A percentile compares a stretch with the other conserved stretches of the same genome.
Evolutionary conservation across 2,888 invertebrate species (phyloP).

Genomic region (Chaetoderma sp.): DNA sequence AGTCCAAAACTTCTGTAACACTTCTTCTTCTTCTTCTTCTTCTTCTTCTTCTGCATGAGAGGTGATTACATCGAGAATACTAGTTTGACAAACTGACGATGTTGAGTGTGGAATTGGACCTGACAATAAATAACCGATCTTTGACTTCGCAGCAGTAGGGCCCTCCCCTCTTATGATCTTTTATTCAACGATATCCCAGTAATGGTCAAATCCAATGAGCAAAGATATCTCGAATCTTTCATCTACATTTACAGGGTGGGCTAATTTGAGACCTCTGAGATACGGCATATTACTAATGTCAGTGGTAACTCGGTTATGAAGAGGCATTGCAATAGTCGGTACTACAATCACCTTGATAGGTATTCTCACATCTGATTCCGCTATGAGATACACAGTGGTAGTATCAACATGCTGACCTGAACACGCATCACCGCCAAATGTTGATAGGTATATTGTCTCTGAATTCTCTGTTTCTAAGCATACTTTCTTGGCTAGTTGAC

Average conservation of each 20-base stretch:
- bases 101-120: not conserved
- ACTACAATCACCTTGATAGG: slow-evolving; percentile 30
- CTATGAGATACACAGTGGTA: slow-evolving; percentile 14
- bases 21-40: too few relatives aligned
- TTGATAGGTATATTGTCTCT: slow-evolving; percentile 18
- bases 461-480: slow-evolving; percentile 8
- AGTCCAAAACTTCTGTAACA: not conserved
- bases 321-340: slow-evolving; percentile 29
- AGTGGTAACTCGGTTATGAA: not conserved
- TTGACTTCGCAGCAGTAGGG: not conserved
- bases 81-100: not conserved
- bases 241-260: slow-evolving; percentile 19
- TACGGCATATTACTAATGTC: slow-evolving; percentile 6
- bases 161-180: not conserved
- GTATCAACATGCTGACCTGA: slow-evolving; percentile 9
- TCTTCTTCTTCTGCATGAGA: too few relatives aligned
- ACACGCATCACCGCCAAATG: slow-evolving; percentile 28
- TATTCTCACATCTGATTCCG: slow-evolving; percentile 15
- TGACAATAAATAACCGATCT: not conserved
- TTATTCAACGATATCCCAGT: slow-evolving; percentile 29
- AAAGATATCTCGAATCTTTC: slow-evolving; percentile 19
- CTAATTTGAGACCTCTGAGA: slow-evolving; percentile 11
- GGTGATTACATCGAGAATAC: not conserved
- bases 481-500: slow-evolving; percentile 23
- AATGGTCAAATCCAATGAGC: slow-evolving; percentile 34